Conservation (phyloP, 2,888 invertebrate species). For the Watsonalla cultraria region DNA sequence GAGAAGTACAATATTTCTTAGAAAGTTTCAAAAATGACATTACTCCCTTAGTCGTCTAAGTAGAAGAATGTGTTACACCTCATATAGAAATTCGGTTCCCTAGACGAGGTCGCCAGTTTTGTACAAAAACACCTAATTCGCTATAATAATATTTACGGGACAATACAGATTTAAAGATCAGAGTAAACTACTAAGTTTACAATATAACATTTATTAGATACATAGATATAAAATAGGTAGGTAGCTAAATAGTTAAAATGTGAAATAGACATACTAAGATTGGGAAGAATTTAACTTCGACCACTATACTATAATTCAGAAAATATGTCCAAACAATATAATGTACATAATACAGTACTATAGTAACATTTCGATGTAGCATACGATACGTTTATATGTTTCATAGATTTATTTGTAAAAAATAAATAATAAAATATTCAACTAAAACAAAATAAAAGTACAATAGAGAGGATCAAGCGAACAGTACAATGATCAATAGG, state of each 20-base stretch:
- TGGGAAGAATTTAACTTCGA: slow-evolving; percentile 49
- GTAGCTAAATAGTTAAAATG: slow-evolving; percentile 63
- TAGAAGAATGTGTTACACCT: slow-evolving; percentile 35
- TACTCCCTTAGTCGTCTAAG: slow-evolving; percentile 40
- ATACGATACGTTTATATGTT: slow-evolving; percentile 46
- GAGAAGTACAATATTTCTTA: slow-evolving; percentile 18
- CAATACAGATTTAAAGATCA: slow-evolving; percentile 70
- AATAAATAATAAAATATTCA: slow-evolving; percentile 79
- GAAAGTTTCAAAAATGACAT: slow-evolving; percentile 18
- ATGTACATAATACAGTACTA: slow-evolving; percentile 40
- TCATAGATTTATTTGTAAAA: slow-evolving; percentile 56
- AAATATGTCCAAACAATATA: slow-evolving; percentile 18
- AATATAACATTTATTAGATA: slow-evolving; percentile 74
- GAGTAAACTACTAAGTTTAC: slow-evolving; percentile 72
- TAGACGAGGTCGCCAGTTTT: slow-evolving; percentile 75
- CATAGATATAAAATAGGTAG: slow-evolving; percentile 65
- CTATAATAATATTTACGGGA: slow-evolving; percentile 59
- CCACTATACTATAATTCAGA: slow-evolving; percentile 35
- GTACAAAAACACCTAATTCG: slow-evolving; percentile 70
- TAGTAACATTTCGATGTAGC: slow-evolving; percentile 54
- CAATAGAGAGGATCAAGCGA: slow-evolving; percentile 73
- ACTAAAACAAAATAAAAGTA: slow-evolving; percentile 74
- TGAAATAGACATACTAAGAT: slow-evolving; percentile 52
- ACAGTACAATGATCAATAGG: slow-evolving; percentile 71
- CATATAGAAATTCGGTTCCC: slow-evolving; percentile 75